Evolutionary conservation across 2,888 invertebrate genomes (phyloP), one percentile per base, ranked within the genome.

Genomic region (Schizotus pectinicornis): DNA sequence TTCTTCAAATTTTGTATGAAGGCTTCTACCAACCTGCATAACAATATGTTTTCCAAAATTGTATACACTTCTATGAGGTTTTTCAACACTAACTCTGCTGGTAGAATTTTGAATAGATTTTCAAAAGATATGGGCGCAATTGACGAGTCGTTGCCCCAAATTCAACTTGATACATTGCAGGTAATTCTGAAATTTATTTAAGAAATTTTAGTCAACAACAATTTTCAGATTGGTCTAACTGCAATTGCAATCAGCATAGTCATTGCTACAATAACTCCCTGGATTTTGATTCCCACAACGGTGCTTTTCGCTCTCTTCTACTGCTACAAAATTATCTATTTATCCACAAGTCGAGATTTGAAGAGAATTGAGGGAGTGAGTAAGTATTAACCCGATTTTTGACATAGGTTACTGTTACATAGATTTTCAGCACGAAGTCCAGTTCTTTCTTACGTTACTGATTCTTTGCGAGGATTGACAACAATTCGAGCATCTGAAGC

Each of bases 401-500:
- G 13, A 35, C 42, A 49, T 11, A 51, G 31, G 22, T 22, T 2
- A 22, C 5, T 2, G 22, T 22, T 22, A 22, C 22, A 2, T 22
- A 22, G 2, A 3, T 22, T 74, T 70, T 32, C 75, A 91, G 91
- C 89, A 49, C 84, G 90, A 47, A 91, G 91, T 72, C 93, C 93
- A 0, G 86, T 94, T 0, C 92, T 89, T 76, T 86, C 88, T 0
- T 88, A 92, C 68, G 81, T 92, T 34, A 88, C 89, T 12, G 88
- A 92, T 0, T 88, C 91, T 0, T 81, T 95, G 3, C 85, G 88
- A 59, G 95, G 95, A 1, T 84, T 95, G 11, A 85, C 89, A 46
- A 92, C 92, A 0, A 92, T 95, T 59, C 83, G 95, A 49, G 89
- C 93, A 0, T 86, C 88, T 2, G 83, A 84, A n/a, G 86, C 88